These are phyloP conservation scores for Incurvaria masculella DNA, from an alignment of 2,888 invertebrate species.

Conservation along the genomic window DNA sequence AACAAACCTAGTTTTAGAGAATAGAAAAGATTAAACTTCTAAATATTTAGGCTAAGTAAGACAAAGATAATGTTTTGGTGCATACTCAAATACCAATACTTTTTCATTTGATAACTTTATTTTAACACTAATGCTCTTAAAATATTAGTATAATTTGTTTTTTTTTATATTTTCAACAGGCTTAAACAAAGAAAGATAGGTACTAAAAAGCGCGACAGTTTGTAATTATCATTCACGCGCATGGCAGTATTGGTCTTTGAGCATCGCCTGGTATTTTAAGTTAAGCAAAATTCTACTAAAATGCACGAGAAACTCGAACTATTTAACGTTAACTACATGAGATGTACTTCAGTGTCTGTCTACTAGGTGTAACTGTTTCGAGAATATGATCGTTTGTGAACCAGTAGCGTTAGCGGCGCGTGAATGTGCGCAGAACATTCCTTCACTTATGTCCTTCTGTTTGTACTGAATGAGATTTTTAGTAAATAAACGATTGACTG, in stretches of 20 bases:
- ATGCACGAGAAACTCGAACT: background rate
- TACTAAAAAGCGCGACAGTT: too few relatives aligned
- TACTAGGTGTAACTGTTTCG: slow-evolving; percentile 8
- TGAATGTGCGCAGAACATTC: background rate
- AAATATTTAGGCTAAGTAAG: too few relatives aligned
- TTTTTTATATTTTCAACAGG: too few relatives aligned
- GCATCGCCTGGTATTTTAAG: background rate
- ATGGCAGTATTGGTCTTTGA: background rate
- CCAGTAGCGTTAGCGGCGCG: background rate
- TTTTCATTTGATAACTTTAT: too few relatives aligned
- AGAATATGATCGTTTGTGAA: slow-evolving; percentile 1
- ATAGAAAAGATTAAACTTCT: too few relatives aligned
- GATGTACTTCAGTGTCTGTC: slow-evolving; percentile 3
- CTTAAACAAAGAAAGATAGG: too few relatives aligned
- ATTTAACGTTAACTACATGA: slow-evolving; percentile 1
- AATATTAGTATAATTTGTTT: too few relatives aligned
- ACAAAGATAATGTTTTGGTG: too few relatives aligned
- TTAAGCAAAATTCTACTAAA: background rate
- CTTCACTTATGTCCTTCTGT: slow-evolving; percentile 15
- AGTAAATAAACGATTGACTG: slow-evolving; percentile 56
- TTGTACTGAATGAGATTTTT: slow-evolving; percentile 47
- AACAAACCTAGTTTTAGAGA: too few relatives aligned
- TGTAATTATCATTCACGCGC: too few relatives aligned
- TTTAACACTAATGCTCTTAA: too few relatives aligned
- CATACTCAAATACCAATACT: too few relatives aligned